Evolutionary conservation across 1,140 invertebrate genomes (phyloP).

Genomic region (Drosophila watanabei): DNA sequence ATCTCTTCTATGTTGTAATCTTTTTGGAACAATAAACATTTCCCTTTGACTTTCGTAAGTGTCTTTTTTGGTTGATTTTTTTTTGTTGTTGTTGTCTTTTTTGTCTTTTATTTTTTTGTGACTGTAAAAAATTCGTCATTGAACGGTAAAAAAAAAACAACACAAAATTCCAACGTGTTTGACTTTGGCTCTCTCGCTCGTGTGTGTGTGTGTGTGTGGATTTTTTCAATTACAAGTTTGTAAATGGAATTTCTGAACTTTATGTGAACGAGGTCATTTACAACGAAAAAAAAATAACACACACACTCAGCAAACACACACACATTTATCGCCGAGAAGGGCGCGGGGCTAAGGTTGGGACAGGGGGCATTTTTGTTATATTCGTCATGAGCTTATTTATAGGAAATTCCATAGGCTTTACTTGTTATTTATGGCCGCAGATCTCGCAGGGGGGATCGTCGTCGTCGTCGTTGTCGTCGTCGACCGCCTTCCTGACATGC

Average conservation of each 20-base stretch:
- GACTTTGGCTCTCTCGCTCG: slow-evolving; percentile 58
- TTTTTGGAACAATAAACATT: slow-evolving; percentile 56
- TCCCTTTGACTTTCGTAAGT: slow-evolving; percentile 75
- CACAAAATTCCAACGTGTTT: slow-evolving; percentile 75
- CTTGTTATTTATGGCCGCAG: slow-evolving; percentile 61
- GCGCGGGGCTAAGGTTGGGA: slow-evolving; percentile 55
- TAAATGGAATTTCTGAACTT: slow-evolving; percentile 82
- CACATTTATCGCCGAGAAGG: slow-evolving; percentile 25
- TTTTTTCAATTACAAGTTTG: slow-evolving; percentile 83
- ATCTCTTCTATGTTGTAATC: slow-evolving; percentile 63
- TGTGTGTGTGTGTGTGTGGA: slow-evolving; percentile 40
- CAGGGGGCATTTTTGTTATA: slow-evolving; percentile 57
- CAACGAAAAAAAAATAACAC: slow-evolving; percentile 66
- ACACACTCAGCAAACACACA: slow-evolving; percentile 32
- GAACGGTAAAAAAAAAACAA: slow-evolving; percentile 71
- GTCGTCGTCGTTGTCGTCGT: background rate
- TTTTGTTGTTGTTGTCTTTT: slow-evolving; percentile 5
- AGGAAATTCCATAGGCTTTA: slow-evolving; percentile 80
- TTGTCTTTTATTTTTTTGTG: slow-evolving; percentile 50
- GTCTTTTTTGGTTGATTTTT: slow-evolving; percentile 60
- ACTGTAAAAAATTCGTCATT: slow-evolving; percentile 76
- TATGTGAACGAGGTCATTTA: slow-evolving; percentile 83
- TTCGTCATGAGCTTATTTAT: slow-evolving; percentile 79
- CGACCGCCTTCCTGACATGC: slow-evolving; percentile 41
- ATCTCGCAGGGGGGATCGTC: slow-evolving; percentile 65